These are phyloP conservation scores for Pachyseris speciosa DNA, from an alignment of 64 coral and sea anemone species.

Conservation along the genomic window DNA sequence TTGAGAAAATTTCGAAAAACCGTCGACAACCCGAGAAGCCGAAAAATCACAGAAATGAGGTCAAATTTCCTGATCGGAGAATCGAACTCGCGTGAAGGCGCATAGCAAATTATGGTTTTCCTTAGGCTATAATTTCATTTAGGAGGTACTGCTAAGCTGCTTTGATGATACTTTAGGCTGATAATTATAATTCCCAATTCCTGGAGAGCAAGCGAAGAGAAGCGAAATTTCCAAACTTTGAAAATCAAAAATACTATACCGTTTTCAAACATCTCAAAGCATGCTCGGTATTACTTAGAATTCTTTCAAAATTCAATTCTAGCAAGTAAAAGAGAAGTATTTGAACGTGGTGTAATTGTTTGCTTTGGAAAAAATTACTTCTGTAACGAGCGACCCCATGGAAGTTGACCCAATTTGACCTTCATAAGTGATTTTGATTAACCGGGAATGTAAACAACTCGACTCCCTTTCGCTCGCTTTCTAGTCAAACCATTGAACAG, in stretches of 20 bases:
- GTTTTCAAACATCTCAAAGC: conserved; percentile 47
- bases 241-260: conserved; percentile 45
- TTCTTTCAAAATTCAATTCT: conserved; percentile 44
- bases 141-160: conserved; percentile 22
- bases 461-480: no score
- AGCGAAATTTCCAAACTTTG: conserved; percentile 27
- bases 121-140: conserved; percentile 12
- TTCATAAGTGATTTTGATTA: no score
- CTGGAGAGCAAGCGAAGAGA: conserved; percentile 46
- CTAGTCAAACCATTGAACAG: no score
- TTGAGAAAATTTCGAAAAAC: no score
- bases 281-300: conserved; percentile 44
- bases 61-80: conserved; percentile 37
- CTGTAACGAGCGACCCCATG: no score
- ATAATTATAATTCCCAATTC: conserved; percentile 24
- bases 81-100: conserved; percentile 22
- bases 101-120: conserved; percentile 19
- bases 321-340: conserved; percentile 24
- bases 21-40: no score
- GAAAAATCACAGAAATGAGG: no score
- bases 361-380: no score
- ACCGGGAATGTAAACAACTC: no score
- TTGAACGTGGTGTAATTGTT: no score
- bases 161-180: conserved; percentile 25
- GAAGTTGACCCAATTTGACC: no score